Conservation (phyloP, 1,140 invertebrate genomes). For the Adelges cooleyi region DNA sequence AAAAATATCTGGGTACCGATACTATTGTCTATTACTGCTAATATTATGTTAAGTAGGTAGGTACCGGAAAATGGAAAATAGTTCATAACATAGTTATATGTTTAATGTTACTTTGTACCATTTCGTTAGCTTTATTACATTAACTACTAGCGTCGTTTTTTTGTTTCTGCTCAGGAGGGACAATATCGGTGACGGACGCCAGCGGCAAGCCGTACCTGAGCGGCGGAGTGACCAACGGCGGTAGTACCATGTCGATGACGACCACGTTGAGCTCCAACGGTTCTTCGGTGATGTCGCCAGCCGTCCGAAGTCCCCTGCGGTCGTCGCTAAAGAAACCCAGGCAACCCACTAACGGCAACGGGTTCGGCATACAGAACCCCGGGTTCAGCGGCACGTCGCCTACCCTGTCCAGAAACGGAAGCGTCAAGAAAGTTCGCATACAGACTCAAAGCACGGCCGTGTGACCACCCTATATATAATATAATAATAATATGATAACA, state of each 20-base stretch:
- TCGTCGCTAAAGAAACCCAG: slow-evolving; percentile 72
- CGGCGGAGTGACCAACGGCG: slow-evolving; percentile 41
- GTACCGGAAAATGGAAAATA: no score
- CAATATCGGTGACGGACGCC: slow-evolving; percentile 66
- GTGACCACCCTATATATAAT: no score
- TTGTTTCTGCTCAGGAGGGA: no score
- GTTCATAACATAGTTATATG: no score
- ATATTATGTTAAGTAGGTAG: no score
- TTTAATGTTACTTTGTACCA: no score
- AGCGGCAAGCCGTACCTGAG: slow-evolving; percentile 61
- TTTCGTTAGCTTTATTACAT: no score
- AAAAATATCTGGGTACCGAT: no score
- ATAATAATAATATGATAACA: no score
- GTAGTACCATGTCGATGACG: slow-evolving; percentile 59
- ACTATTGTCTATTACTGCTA: no score
- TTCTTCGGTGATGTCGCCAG: slow-evolving; percentile 45
- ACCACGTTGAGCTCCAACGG: slow-evolving; percentile 54
- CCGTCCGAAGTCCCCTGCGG: slow-evolving; percentile 52
- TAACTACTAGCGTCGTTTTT: no score
- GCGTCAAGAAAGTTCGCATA: slow-evolving; percentile 75
- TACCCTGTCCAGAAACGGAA: slow-evolving; percentile 64
- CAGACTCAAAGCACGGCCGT: slow-evolving; percentile 79
- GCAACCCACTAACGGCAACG: slow-evolving; percentile 43
- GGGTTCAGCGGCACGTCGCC: slow-evolving; percentile 68
- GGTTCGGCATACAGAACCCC: slow-evolving; percentile 72